Base-by-base conservation (phyloP, 2,113 vertebrate species). In the Nyctereutes procyonoides region DNA sequence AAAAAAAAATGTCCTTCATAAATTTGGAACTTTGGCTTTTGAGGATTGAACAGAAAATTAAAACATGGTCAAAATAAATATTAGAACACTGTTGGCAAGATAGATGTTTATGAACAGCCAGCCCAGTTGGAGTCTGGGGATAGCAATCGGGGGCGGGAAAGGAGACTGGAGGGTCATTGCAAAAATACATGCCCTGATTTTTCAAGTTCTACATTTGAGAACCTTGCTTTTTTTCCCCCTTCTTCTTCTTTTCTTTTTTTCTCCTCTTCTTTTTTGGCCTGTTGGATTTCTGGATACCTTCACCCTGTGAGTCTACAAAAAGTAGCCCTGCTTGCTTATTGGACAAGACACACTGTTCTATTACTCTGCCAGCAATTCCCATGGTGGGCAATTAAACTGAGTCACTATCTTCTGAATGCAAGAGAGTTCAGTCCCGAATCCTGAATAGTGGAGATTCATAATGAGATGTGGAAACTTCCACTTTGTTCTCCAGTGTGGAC, bases 341-440 rank as follows among this genome's bases (percentile, higher is more conserved):
- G 65, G 65, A 88, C 51, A 74, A 85, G 60, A 76, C 65, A 90
- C 2, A 28, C 20, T 38, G 9, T 81, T 94, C 87, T 83, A 1
- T 88, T 93, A 22, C 82, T 83, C 73, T 82, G 62, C 35, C 53
- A 79, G 26, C 88, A 92, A 65, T 96, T 95, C 84, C 91, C 85
- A 81, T 58, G 56, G 85, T 79, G 56, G 35, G 43, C 82, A 94
- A 95, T 97, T 97, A 85, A 14, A 15, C 35, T 55, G 28, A 95
- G 55, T 83, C 12, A 24, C 7, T 43, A 24, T 88, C 55, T 30
- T 48, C 7, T 15, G 87, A 90, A 74, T 88, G 82, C 73, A 62
- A 73, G 84, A 85, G 89, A 96, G 76, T 77, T 97, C 63, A 71
- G 1, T 97, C 97, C 92, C 53, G 71, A 92, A 97, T 89, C 60